Conservation (phyloP, 1,140 invertebrate genomes). For the Hycleus cichorii region DNA sequence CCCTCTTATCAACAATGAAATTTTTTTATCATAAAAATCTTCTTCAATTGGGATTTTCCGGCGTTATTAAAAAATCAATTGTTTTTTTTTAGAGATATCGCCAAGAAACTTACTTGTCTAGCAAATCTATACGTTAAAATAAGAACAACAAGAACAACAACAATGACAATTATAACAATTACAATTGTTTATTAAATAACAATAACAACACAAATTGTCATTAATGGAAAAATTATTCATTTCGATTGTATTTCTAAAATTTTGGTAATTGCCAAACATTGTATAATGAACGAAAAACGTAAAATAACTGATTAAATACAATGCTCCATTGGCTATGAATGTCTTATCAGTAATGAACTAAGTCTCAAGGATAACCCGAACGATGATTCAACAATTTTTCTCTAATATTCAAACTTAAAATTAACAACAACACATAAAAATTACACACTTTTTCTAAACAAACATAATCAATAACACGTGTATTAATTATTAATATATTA, state of each 20-base stretch:
- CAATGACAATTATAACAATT: conserved; percentile 19
- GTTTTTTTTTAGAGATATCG: too few relatives aligned
- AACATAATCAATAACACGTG: too few relatives aligned
- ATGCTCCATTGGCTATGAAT: conserved; percentile 9
- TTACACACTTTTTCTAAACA: too few relatives aligned
- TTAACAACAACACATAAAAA: conserved; percentile 7
- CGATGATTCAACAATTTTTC: conserved; percentile 18
- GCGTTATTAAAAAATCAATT: too few relatives aligned
- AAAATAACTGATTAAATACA: conserved; percentile 14
- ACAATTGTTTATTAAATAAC: conserved; percentile 10
- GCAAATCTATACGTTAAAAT: background rate
- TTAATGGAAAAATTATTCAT: conserved; percentile 6
- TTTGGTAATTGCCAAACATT: conserved; percentile 15
- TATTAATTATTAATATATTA: too few relatives aligned
- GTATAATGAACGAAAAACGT: conserved; percentile 9
- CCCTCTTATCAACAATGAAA: too few relatives aligned
- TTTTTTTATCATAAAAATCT: too few relatives aligned
- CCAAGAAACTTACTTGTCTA: too few relatives aligned
- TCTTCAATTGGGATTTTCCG: too few relatives aligned
- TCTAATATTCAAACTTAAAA: background rate
- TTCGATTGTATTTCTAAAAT: conserved; percentile 8
- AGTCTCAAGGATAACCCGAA: conserved; percentile 21
- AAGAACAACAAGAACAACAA: conserved; percentile 14
- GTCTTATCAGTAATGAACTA: conserved; percentile 15
- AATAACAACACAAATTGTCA: conserved; percentile 5